phyloP scores from a whole-genome alignment of 2,797 vertebrate genomes.

The Chromis chromis region DNA sequence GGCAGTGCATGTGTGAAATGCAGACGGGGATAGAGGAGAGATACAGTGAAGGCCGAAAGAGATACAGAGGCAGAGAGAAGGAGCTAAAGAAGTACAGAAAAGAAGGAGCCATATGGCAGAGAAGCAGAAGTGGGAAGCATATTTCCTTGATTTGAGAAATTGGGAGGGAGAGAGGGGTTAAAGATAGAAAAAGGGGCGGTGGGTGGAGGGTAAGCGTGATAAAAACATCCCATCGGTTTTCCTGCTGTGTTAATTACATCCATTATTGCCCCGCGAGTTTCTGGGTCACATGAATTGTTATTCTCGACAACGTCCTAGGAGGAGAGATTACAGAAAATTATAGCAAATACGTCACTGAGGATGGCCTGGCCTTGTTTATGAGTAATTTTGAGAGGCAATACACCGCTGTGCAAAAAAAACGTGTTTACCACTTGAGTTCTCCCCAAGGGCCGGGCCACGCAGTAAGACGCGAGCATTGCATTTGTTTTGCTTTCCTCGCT shows the following conservation, averaged over 20 bases:
- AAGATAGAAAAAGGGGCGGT: background rate
- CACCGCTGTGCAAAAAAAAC: constrained; percentile 23
- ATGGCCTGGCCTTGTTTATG: constrained; percentile 47
- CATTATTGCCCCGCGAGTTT: constrained; percentile 68
- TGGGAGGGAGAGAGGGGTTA: constrained; percentile 28
- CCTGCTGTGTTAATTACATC: constrained; percentile 72
- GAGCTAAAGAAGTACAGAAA: constrained; percentile 12
- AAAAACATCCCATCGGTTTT: constrained; percentile 61
- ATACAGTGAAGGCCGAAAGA: constrained; percentile 27
- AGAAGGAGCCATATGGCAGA: background rate
- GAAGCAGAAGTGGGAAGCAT: background rate
- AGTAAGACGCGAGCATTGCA: constrained; percentile 23
- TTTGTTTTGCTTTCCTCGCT: constrained; percentile 47
- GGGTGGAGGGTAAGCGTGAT: constrained; percentile 43
- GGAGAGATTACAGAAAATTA: constrained; percentile 62
- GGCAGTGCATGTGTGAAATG: background rate
- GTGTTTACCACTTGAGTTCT: constrained; percentile 56
- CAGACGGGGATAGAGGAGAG: constrained; percentile 33
- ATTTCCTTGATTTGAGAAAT: constrained; percentile 33
- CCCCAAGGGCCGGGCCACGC: constrained; percentile 39
- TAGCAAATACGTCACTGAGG: constrained; percentile 41
- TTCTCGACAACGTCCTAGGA: constrained; percentile 56
- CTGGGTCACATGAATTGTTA: constrained; percentile 67
- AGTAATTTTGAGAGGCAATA: constrained; percentile 65
- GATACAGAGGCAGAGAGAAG: constrained; percentile 35